Evolutionary conservation across 2,113 vertebrate species (phyloP), one percentile per base, ranked within the genome.

Genomic region (Kryptolebias marmoratus): DNA sequence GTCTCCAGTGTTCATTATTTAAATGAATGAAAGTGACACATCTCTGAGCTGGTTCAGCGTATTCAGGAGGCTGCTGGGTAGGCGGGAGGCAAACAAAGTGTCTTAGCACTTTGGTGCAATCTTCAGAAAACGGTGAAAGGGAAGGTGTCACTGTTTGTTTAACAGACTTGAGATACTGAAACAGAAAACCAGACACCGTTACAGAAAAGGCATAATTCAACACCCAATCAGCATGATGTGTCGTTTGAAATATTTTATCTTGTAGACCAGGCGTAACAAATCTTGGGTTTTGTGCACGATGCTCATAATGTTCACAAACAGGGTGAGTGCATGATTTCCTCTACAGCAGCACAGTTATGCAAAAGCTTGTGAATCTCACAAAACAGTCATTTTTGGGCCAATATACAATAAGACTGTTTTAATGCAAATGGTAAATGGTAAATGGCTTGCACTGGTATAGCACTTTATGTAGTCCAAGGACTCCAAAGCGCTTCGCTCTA

Each of bases 1-100:
- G 47, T 60, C 47, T 69, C 45, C 56, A 52, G 56, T 52, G 31
- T 60, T 47, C 53, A 45, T 18, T 60, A 60, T 70, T 70, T 60
- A 70, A 70, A 60, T 60, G 30, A 60, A 58, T 70, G n/a, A 70
- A 42, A 60, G 22, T 27, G 45, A 28, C 12, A 55, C 49, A 27
- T 53, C 47, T 47, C 39, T 15, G 45, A 58, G 55, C 31, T 69
- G 31, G 47, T 52, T 52, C 30, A 52, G 31, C 8, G 57, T 42
- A 13, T 52, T 60, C 56, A 42, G 67, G 22, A 57, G 66, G 42
- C 28, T 22, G 39, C 11, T 6, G 28, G 52, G 52, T 30, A 6
- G 55, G 28, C 12, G n/a, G 28, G 44, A 59, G 44, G 52, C 28
- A 30, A 57, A 68, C 30, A 69, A 49, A 58, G 18, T 7, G 28